Conservation (phyloP, 2,888 invertebrate genomes). For the Ichneumon xanthorius region DNA sequence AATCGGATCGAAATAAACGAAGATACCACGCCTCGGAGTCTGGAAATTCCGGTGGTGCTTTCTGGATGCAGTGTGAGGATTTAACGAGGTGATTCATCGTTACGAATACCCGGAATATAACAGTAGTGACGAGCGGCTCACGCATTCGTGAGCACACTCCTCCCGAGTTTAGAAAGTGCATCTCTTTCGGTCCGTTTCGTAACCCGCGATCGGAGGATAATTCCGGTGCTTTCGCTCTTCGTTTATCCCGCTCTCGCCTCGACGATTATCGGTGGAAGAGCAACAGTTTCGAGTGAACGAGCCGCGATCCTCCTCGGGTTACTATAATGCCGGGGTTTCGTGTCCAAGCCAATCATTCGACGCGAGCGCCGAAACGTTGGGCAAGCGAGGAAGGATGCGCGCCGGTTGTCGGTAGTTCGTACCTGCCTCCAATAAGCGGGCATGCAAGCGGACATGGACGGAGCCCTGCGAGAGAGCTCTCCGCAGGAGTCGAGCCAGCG, state of each 20-base stretch:
- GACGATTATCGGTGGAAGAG: conserved; percentile 50
- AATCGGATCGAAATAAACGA: not conserved
- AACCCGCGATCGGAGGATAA: conserved; percentile 2
- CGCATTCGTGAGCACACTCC: not conserved
- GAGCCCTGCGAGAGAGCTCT: conserved; percentile 26
- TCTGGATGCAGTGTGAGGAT: conserved; percentile 33
- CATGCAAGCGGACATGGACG: not conserved
- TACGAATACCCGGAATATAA: conserved; percentile 17
- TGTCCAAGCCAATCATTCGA: conserved; percentile 59
- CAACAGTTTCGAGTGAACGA: conserved; percentile 35
- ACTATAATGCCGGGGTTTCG: conserved; percentile 54
- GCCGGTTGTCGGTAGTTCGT: not conserved
- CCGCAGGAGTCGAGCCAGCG: conserved; percentile 57
- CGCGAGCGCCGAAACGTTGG: conserved; percentile 39
- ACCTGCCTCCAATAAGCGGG: not conserved
- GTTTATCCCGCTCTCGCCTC: conserved; percentile 14
- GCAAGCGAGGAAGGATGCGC: conserved; percentile 47
- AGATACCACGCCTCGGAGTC: not conserved
- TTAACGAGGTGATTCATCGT: conserved; percentile 23
- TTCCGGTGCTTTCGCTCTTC: conserved; percentile 23
- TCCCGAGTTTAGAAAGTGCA: conserved; percentile 61
- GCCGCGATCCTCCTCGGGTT: conserved; percentile 36
- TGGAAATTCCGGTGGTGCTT: conserved; percentile 4
- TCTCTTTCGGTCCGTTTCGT: conserved; percentile 39
- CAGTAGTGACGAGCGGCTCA: not conserved